Evolutionary conservation across 2,888 invertebrate species (phyloP), one percentile per base, ranked within the genome.

Genomic region (Linnaemya vulpina): DNA sequence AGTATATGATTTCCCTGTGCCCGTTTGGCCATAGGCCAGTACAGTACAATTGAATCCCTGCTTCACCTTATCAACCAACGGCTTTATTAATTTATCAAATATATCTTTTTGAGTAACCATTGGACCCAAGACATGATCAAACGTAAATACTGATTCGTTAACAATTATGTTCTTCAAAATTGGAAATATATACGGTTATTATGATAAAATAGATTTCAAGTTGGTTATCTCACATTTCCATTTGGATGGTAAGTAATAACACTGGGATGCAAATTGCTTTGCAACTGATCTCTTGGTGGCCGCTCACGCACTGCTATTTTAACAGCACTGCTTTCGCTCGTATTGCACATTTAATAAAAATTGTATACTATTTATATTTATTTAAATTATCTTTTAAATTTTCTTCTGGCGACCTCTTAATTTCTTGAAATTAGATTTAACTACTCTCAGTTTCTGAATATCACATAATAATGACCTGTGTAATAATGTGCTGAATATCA

Each of bases 21-120:
- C 94, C 0, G 94, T 93, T 88, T 94, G 94, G 0, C 94, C 94
- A 89, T 93, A 93, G 7, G 94, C 93, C 87, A 94, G 91, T 0
- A 93, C 92, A 8, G 93, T 93, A 83, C 93, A 93, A 88, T 93
- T 92, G 82, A 91, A 93, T 3, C 94, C 94, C 58, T 89, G 70
- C 74, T 93, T 89, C 4, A 93, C 90, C 83, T 92, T 91, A 9
- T 89, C 88, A 3, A 93, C 91, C 74, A 93, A 86, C 0, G 93
- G 93, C 81, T 90, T 90, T 5, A 93, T 91, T 40, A 93, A 89
- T 22, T 88, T 88, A 67, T 92, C 89, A 83, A 92, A 94, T 7
- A 94, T 86, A 35, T 91, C 88, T 73, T 89, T 85, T 87, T 94
- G 93, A 4, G 89, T 87, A 0, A 90, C 88, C 17, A 88, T 87